Evolutionary conservation across 2,797 vertebrate species (phyloP).

Genomic region (Sitta carolinensis): DNA sequence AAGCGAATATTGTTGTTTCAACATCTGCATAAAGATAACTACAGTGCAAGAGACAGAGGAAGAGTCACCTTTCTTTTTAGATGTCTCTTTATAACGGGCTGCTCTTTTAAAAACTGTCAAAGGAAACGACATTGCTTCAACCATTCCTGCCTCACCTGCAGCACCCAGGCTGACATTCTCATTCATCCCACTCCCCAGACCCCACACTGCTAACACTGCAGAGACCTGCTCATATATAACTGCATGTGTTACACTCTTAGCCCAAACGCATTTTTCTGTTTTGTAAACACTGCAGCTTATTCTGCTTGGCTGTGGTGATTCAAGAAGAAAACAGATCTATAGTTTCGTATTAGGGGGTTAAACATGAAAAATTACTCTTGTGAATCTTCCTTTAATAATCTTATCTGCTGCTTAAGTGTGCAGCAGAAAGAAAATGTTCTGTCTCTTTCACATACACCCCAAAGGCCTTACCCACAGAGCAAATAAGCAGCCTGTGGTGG

Average conservation of each 20-base stretch:
- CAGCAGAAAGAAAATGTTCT: not conserved
- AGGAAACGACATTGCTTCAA: not conserved
- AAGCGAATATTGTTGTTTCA: not conserved
- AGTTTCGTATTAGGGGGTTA: not conserved
- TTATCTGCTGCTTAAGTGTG: not conserved
- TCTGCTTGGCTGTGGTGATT: not conserved
- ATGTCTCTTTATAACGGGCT: not conserved
- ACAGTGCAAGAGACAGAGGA: not conserved
- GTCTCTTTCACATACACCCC: not conserved
- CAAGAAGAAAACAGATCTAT: not conserved
- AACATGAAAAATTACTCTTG: not conserved
- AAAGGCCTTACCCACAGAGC: not conserved
- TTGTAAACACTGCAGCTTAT: not conserved
- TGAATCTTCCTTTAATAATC: not conserved
- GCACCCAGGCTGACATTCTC: not conserved
- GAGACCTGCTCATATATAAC: not conserved
- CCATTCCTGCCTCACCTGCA: not conserved
- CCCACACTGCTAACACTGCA: not conserved
- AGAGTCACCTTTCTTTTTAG: not conserved
- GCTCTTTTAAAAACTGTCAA: not conserved
- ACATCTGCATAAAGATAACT: not conserved
- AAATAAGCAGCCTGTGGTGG: not conserved
- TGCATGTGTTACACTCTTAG: not conserved
- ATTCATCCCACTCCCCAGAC: accelerated
- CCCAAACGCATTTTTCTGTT: not conserved